Base-by-base conservation (phyloP, 2,113 vertebrate species). In the Sterrhoptilus dennistouni region DNA sequence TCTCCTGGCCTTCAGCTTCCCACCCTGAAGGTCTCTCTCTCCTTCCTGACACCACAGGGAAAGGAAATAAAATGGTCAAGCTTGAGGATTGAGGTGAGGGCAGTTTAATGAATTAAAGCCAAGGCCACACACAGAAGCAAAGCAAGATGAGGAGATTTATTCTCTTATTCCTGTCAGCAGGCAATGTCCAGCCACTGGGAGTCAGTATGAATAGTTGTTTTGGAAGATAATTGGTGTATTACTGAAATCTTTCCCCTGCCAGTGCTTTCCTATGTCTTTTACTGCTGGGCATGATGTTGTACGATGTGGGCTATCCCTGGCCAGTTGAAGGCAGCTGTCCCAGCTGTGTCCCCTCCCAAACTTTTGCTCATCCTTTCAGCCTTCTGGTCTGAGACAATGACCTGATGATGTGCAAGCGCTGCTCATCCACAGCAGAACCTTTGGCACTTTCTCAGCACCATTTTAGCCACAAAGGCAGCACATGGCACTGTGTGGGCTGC, bases 161-260 rank as follows among this genome's bases (percentile, higher is more conserved):
- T 60, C n/a, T 70, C 29, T 44, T 20, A 20, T 53, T 71, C n/a
- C 14, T 17, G 9, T 20, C 33, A 64, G 16, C 17, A 72, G 44
- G 24, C 31, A 65, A 6, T 8, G 3, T 49, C n/a, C 56, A 82
- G 28, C 11, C 42, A 29, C 28, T 54, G 45, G n/a, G 10, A 85
- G 60, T 40, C 16, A n/a, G 35, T 36, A 33, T 1, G 1, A 45
- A 33, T 24, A 23, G 24, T 8, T 79, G 22, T 28, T 71, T 59
- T 63, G 20, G 63, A 68, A 80, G 24, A 52, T 12, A 77, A 81
- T 35, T 24, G 11, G 18, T 33, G 45, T n/a, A 36, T 25, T 83
- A 77, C 60, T 33, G 0, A 23, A 83, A 59, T 19, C 24, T 9
- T 60, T 12, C 2, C 2, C 6, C 14, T 0, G 5, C 17, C 11